Base-by-base conservation (phyloP, 2,888 invertebrate genomes). In the Temnothorax unifasciatus region DNA sequence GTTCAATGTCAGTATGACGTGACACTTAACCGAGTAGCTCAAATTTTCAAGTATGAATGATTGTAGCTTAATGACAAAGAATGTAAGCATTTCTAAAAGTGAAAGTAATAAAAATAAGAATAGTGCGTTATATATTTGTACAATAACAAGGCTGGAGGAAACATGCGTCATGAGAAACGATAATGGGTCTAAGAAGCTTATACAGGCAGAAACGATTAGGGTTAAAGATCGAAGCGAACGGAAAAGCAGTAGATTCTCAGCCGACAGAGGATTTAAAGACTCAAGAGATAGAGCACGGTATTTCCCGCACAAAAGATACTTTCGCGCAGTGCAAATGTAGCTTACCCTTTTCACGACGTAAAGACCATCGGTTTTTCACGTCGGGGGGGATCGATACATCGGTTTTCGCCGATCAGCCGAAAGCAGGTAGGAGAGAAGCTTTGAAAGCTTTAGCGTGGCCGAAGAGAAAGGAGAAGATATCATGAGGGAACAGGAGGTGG, bases 291-390 rank as follows among this genome's bases (percentile, higher is more conserved):
- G 18, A 13, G 47, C 21, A 47, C 54, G 66, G 47, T 54, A 59
- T 52, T 57, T 83, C 18, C 18, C 9, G n/a, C 38, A 25, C 21
- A 21, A 77, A 15, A 47, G 44, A 57, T 64, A 44, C 44, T 44
- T 34, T 69, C 59, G 25, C 44, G 8, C 41, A 50, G 71, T 29
- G 21, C 63, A 38, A 85, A 82, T 21, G 50, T 38, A 34, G 73
- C 66, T 38, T 47, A 84, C 52, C 74, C 61, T 0, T 87, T 84
- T 50, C 21, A 81, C n/a, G 74, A 71, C 29, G 81, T 21, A 21
- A 89, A 86, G 61, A 59, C 64, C 13, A 85, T 50, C 29, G 18
- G 64, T 41, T 74, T 86, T 41, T 79, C 87, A 66, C 82, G 0
- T 52, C 66, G 6, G 63, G 29, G 25, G 29, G 66, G 3, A 69